phyloP scores from a whole-genome alignment of 1,140 invertebrate species.

The Bombus balteatus region DNA sequence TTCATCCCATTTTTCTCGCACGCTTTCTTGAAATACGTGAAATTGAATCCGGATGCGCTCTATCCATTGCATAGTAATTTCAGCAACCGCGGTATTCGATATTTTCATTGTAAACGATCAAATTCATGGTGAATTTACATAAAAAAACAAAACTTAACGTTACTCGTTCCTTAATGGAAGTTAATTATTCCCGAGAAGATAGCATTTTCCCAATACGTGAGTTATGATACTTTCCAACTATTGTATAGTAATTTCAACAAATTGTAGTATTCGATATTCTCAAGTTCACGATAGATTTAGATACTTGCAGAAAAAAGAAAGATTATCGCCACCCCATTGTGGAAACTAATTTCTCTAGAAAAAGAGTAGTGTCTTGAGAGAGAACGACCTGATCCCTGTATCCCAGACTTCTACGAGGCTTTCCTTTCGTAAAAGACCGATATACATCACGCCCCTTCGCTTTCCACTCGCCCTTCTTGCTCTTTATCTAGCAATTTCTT shows the following conservation, averaged over 20 bases:
- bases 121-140: background rate
- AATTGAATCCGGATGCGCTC: background rate
- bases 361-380: background rate
- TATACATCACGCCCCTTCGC: conserved; percentile 52
- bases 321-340: background rate
- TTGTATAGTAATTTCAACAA: background rate
- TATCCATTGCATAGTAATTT: background rate
- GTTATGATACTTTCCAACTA: background rate
- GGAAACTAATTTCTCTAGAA: background rate
- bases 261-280: no score
- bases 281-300: background rate
- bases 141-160: background rate
- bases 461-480: conserved; percentile 22
- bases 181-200: background rate
- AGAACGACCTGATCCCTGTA: conserved; percentile 4
- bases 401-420: background rate
- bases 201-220: background rate
- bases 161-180: background rate
- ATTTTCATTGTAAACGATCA: background rate
- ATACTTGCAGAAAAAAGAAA: background rate
- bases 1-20: background rate
- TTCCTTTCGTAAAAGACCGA: background rate
- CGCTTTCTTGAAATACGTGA: background rate
- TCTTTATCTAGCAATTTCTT: conserved; percentile 50
- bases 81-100: no score